Percentiles rank a stretch among this genome's conserved stretches.
phyloP scores from a whole-genome alignment of 1,140 invertebrate genomes.

The Holcopasites calliopsidis region DNA sequence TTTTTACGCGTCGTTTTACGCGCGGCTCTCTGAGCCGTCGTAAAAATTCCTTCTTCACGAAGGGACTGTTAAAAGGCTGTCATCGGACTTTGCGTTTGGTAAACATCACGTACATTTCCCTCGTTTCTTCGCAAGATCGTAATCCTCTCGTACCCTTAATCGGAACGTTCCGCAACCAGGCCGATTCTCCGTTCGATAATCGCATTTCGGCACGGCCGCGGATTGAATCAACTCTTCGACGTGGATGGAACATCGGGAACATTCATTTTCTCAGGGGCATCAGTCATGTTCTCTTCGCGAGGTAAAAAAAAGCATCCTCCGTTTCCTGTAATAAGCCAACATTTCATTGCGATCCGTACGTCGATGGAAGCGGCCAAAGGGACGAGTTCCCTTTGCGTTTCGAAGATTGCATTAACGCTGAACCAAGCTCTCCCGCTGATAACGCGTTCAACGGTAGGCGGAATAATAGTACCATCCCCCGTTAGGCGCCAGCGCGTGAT shows the following conservation, averaged over 20 bases:
- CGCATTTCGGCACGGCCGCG: not conserved
- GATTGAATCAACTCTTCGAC: conserved; percentile 8
- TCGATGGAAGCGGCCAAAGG: not conserved
- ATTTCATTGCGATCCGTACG: not conserved
- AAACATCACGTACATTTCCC: no score
- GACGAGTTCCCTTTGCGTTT: not conserved
- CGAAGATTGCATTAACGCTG: not conserved
- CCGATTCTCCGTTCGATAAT: not conserved
- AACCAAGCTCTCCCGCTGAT: not conserved
- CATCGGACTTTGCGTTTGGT: no score
- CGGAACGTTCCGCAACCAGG: not conserved
- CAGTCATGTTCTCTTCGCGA: no score
- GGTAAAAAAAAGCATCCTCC: not conserved
- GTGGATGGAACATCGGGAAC: not conserved
- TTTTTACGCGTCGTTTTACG: conserved; percentile 45
- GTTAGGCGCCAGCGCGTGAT: conserved; percentile 40
- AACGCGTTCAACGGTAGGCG: not conserved
- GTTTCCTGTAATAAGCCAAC: conserved; percentile 14
- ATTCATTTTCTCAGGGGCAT: not conserved
- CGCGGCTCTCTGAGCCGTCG: not conserved
- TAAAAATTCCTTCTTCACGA: conserved; percentile 9
- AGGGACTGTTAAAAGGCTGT: no score
- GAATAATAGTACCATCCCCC: conserved; percentile 17
- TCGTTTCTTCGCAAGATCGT: no score
- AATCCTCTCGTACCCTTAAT: no score